Percentiles rank a stretch among this genome's conserved stretches.
phyloP scores from a whole-genome alignment of 2,113 vertebrate species.

The Meriones unguiculatus region DNA sequence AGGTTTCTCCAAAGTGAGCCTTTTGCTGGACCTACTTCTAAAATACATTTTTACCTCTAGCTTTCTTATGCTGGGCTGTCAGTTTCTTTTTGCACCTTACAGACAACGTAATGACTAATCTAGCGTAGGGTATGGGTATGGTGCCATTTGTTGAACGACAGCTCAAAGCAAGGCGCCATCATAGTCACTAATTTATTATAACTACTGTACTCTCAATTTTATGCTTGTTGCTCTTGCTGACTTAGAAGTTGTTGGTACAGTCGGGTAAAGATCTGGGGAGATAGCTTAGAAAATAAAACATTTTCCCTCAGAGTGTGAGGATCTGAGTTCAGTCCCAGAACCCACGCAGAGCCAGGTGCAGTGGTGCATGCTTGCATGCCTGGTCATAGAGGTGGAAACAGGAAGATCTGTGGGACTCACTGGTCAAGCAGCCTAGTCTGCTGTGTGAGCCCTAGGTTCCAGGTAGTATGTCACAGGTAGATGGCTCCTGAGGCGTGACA shows the following conservation, averaged over 20 bases:
- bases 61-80: background rate
- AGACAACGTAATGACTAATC: background rate
- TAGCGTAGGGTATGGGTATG: background rate
- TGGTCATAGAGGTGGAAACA: background rate
- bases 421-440: background rate
- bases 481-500: background rate
- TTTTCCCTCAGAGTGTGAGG: background rate
- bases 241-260: constrained; percentile 10
- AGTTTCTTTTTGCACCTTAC: background rate
- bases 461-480: background rate
- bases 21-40: background rate
- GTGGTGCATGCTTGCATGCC: background rate
- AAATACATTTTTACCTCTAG: background rate
- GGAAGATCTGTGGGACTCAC: background rate
- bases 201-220: background rate
- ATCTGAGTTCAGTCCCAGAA: background rate
- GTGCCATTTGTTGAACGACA: background rate
- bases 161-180: background rate
- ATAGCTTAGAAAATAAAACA: background rate
- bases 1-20: background rate
- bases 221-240: background rate
- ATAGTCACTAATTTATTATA: constrained; percentile 1
- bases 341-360: background rate
- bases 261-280: background rate
- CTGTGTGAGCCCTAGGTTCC: background rate